A percentile compares a stretch with the other conserved stretches of the same genome.
Conservation (phyloP, 2,888 invertebrate genomes). For the Clostera curtula region DNA sequence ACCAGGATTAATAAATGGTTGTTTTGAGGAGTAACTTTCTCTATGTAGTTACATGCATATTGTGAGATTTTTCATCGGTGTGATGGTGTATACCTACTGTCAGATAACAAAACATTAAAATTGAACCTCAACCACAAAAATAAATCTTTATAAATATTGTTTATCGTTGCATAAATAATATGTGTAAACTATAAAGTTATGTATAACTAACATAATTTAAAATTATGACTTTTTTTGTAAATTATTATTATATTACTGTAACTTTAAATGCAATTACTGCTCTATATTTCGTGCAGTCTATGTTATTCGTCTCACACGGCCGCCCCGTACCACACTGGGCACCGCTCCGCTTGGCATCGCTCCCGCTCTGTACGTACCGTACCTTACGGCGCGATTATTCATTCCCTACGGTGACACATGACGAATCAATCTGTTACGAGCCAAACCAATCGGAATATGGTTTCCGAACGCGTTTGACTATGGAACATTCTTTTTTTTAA, state of each 20-base stretch:
- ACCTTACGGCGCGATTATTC: slow-evolving; percentile 54
- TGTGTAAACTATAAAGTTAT: no score
- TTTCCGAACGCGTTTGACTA: slow-evolving; percentile 27
- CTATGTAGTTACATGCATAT: no score
- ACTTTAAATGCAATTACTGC: neutral
- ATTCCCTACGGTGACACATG: slow-evolving; percentile 68
- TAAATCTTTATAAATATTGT: no score
- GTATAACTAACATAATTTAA: no score
- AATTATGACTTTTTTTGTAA: no score
- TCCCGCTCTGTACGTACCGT: neutral
- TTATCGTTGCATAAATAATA: no score
- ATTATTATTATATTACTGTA: neutral
- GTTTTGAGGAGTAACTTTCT: no score
- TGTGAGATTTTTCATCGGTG: no score
- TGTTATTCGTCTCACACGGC: neutral
- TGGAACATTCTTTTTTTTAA: slow-evolving; percentile 16
- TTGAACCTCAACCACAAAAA: no score
- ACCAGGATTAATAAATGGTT: no score
- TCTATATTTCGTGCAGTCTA: neutral
- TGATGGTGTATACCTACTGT: no score
- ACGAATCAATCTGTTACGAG: slow-evolving; percentile 65
- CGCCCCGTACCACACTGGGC: neutral
- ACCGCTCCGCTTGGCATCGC: neutral
- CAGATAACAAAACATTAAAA: no score
- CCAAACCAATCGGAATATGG: slow-evolving; percentile 38